These are phyloP conservation scores for Poecilia latipinna DNA, from an alignment of 2,113 vertebrate species.

Conservation along the genomic window DNA sequence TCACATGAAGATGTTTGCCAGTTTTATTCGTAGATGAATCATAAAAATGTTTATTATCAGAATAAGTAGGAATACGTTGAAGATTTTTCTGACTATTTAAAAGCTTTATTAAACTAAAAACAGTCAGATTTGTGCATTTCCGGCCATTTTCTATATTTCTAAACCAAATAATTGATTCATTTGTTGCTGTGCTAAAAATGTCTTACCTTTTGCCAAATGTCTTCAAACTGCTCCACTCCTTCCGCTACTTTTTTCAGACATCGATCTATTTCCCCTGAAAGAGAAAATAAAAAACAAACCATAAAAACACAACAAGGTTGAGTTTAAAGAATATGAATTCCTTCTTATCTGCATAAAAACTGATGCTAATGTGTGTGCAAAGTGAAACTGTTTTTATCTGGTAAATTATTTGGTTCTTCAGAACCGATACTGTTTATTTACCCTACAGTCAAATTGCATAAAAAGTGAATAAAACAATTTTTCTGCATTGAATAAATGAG, in stretches of 20 bases:
- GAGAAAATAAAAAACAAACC: neutral
- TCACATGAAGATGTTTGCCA: neutral
- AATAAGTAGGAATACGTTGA: neutral
- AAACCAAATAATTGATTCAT: neutral
- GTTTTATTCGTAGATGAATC: neutral
- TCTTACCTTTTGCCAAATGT: conserved; percentile 93
- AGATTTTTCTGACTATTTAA: neutral
- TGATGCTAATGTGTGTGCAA: neutral
- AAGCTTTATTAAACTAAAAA: neutral
- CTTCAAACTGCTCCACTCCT: conserved; percentile 93
- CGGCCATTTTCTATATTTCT: neutral
- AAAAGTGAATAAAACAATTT: neutral
- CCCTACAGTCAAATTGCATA: no score
- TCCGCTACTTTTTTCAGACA: conserved; percentile 96
- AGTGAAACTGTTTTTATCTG: neutral
- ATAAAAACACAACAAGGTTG: neutral
- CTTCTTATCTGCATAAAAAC: neutral
- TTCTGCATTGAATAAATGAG: neutral
- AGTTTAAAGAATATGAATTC: no score
- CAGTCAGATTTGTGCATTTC: neutral
- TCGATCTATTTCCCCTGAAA: conserved; percentile 92
- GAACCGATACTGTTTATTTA: no score
- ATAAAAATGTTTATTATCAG: neutral
- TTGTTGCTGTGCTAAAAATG: neutral
- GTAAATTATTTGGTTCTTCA: no score